Evolutionary conservation across 2,113 vertebrate genomes (phyloP).

Genomic region (Cyprinodon variegatus): DNA sequence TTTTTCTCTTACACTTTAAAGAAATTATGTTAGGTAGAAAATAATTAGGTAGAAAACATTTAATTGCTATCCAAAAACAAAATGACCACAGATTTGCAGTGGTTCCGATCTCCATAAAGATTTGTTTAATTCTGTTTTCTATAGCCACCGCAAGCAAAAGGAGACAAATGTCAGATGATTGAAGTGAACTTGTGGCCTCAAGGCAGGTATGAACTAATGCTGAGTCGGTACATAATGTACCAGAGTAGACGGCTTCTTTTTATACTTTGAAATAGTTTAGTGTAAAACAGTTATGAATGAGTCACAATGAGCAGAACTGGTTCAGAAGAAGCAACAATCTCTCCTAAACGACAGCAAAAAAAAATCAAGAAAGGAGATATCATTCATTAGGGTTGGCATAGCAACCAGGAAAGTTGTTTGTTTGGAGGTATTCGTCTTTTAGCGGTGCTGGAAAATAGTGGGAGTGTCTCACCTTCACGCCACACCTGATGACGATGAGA

Average conservation of each 20-base stretch:
- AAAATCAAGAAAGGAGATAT: not conserved
- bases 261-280: not conserved
- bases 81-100: not conserved
- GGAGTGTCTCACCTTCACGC: not conserved
- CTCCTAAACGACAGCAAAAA: not conserved
- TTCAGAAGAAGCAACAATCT: not conserved
- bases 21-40: constrained; percentile 27
- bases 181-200: not conserved
- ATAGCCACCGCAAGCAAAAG: too few species aligned
- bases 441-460: not conserved
- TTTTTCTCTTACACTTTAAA: constrained; percentile 8
- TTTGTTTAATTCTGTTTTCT: not conserved
- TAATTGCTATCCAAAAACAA: not conserved
- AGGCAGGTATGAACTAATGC: not conserved
- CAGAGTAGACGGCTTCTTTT: not conserved
- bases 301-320: not conserved
- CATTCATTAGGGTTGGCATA: constrained; percentile 34
- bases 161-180: not conserved
- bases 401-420: constrained; percentile 34
- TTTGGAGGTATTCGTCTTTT: constrained; percentile 10
- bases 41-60: not conserved
- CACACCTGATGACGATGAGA: constrained; percentile 25
- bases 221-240: not conserved
- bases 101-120: not conserved
- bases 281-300: not conserved